A percentile compares a stretch with the other conserved stretches of the same genome.
Conservation (phyloP, 1,140 invertebrate species). For the Apis laboriosa region DNA sequence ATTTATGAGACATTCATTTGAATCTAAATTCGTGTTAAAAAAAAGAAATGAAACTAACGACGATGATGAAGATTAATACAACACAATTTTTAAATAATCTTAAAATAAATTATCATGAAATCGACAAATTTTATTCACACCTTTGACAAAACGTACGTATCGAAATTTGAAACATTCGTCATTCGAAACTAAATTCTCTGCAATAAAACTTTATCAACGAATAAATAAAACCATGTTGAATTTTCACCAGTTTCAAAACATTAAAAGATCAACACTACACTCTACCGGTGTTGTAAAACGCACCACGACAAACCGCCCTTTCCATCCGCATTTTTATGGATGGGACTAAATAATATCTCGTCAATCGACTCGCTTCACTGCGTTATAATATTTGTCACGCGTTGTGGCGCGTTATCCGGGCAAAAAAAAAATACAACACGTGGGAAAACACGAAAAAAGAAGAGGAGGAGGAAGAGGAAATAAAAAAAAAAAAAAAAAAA, state of each 20-base stretch:
- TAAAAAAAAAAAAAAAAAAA: not conserved
- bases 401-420: not conserved
- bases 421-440: not conserved
- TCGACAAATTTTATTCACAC: too few species aligned
- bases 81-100: too few species aligned
- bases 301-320: not conserved
- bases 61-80: too few species aligned
- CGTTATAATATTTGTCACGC: slow-evolving; percentile 20
- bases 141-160: too few species aligned
- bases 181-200: not conserved
- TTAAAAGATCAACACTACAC: not conserved
- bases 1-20: too few species aligned
- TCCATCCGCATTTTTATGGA: too few species aligned
- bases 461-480: not conserved
- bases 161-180: too few species aligned
- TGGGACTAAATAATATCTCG: slow-evolving; percentile 2
- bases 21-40: too few species aligned
- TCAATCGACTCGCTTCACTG: not conserved
- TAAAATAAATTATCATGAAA: too few species aligned
- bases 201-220: not conserved
- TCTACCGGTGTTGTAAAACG: too few species aligned
- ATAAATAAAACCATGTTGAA: not conserved
- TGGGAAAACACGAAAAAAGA: not conserved
- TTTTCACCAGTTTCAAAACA: not conserved
- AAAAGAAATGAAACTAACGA: too few species aligned